Conservation (phyloP, 2,113 vertebrate genomes). For the Centropus bengalensis region DNA sequence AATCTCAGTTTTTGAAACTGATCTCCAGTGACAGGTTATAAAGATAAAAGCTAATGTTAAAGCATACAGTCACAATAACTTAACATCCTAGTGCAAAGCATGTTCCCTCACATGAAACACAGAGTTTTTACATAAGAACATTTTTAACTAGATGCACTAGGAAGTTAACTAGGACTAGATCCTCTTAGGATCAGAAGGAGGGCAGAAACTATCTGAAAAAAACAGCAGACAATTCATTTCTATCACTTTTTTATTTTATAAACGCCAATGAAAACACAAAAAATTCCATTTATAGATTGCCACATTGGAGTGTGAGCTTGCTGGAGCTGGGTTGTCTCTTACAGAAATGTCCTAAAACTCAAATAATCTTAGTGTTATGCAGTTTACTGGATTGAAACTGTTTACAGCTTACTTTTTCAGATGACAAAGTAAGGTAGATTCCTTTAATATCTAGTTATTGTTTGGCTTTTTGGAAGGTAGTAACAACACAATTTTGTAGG, state of each 20-base stretch:
- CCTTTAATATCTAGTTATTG: slow-evolving; percentile 85
- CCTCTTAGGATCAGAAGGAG: neutral
- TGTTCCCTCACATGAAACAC: neutral
- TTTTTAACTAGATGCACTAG: neutral
- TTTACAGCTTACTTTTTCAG: slow-evolving; percentile 72
- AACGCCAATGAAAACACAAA: neutral
- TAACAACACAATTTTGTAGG: slow-evolving; percentile 84
- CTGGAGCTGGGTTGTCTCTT: neutral
- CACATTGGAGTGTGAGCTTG: neutral
- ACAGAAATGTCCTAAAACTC: neutral
- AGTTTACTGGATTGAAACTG: neutral
- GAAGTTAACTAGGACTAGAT: too few relatives aligned
- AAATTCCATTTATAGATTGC: neutral
- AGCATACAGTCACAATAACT: neutral
- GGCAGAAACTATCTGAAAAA: neutral
- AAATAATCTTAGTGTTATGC: neutral
- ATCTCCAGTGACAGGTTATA: neutral
- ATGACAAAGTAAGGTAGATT: slow-evolving; percentile 80
- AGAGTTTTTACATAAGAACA: neutral
- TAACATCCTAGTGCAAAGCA: neutral
- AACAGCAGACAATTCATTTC: neutral
- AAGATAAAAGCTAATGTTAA: neutral
- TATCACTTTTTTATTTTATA: neutral
- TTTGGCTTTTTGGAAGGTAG: slow-evolving; percentile 76
- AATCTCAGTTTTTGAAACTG: neutral